phyloP scores from a whole-genome alignment of 2,888 invertebrate genomes.

The Eulithis prunata region DNA sequence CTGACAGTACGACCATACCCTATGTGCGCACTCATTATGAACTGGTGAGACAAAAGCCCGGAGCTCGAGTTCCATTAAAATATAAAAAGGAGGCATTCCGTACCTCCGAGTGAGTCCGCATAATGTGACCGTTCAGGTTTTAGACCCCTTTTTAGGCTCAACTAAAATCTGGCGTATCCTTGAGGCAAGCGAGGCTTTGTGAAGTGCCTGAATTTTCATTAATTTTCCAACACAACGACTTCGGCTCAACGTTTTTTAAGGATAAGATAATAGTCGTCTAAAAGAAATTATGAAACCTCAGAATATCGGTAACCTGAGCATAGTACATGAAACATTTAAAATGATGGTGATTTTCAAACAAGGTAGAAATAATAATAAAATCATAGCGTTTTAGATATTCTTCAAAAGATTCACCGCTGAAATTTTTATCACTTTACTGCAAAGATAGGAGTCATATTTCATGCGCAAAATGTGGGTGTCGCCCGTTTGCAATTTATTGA shows the following conservation, averaged over 20 bases:
- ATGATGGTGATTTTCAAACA: no score
- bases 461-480: conserved; percentile 6
- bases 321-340: no score
- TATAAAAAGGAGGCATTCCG: conserved; percentile 48
- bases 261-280: no score
- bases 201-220: not conserved
- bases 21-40: conserved; percentile 50
- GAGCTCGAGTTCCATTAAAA: conserved; percentile 52
- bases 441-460: conserved; percentile 21
- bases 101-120: conserved; percentile 23
- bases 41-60: conserved; percentile 52
- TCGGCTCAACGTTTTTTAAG: no score
- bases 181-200: not conserved
- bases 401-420: conserved; percentile 9
- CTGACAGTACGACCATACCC: conserved; percentile 9
- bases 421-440: conserved; percentile 14
- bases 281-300: no score
- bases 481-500: conserved; percentile 19
- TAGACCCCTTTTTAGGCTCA: not conserved
- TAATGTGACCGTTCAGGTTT: conserved; percentile 10
- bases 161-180: not conserved
- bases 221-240: not conserved
- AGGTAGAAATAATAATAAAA: no score
- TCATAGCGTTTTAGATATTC: not conserved
- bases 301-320: no score